These are phyloP conservation scores for Dendrolimus kikuchii DNA, from an alignment of 1,140 invertebrate genomes.

Conservation along the genomic window DNA sequence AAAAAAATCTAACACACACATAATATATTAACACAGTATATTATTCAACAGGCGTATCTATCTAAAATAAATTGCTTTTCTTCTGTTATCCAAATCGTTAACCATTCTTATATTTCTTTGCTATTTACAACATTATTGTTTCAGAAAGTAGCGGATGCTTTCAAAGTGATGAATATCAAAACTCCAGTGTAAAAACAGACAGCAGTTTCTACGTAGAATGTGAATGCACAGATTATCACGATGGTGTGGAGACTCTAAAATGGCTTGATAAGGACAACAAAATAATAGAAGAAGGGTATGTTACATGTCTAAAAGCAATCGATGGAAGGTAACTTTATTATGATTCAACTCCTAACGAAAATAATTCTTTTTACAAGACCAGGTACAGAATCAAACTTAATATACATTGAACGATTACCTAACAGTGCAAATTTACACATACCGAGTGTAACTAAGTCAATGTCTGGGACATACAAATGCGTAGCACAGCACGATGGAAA, in stretches of 20 bases:
- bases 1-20: no score
- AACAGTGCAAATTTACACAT: conserved; percentile 20
- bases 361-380: conserved; percentile 56
- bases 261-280: conserved; percentile 36
- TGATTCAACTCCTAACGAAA: conserved; percentile 30
- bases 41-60: no score
- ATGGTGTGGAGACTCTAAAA: conserved; percentile 19
- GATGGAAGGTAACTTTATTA: background rate
- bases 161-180: conserved; percentile 14
- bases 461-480: conserved; percentile 47
- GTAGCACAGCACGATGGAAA: conserved; percentile 30
- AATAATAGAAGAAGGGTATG: conserved; percentile 33
- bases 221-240: conserved; percentile 28
- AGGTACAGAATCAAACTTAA: conserved; percentile 44
- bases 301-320: background rate
- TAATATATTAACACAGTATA: no score
- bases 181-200: conserved; percentile 25
- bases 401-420: conserved; percentile 24
- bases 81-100: no score
- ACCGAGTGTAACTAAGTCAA: conserved; percentile 32
- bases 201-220: conserved; percentile 43
- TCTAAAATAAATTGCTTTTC: no score
- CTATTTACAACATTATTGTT: conserved; percentile 19
- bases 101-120: background rate
- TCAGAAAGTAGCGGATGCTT: conserved; percentile 34